phyloP scores from a whole-genome alignment of 2,113 vertebrate species.

The Grallaria varia region DNA sequence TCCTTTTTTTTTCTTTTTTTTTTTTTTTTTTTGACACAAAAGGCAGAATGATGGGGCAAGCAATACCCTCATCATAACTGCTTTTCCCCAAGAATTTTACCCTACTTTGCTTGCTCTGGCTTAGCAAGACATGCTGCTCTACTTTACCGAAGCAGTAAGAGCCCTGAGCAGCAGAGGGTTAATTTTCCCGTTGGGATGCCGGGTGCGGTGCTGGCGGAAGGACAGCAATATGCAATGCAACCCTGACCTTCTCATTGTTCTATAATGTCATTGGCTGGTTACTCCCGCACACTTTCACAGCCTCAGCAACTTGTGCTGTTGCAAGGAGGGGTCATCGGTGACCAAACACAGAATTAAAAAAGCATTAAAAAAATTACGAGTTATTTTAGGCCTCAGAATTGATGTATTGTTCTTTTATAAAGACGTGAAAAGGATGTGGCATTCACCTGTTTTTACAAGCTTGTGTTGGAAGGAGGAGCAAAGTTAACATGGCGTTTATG shows the following conservation, averaged over 20 bases:
- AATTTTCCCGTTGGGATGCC: conserved; percentile 50
- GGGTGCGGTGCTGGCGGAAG: conserved; percentile 15
- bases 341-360: neutral
- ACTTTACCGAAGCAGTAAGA: conserved; percentile 12
- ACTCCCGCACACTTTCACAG: neutral
- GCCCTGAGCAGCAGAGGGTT: conserved; percentile 42
- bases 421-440: neutral
- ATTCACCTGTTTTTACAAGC: neutral
- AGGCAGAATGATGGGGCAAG: conserved; percentile 36
- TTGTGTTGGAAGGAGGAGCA: neutral
- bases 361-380: neutral
- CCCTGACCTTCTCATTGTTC: conserved; percentile 45
- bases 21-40: neutral
- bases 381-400: neutral
- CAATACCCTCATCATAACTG: conserved; percentile 45
- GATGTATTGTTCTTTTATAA: neutral
- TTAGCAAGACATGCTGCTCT: conserved; percentile 19
- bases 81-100: conserved; percentile 10
- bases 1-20: conserved; percentile 16
- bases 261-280: conserved; percentile 54
- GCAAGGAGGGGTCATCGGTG: conserved; percentile 28
- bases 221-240: neutral
- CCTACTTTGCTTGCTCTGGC: neutral
- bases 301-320: conserved; percentile 25
- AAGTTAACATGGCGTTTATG: neutral